Base-by-base conservation (phyloP, 2,888 invertebrate genomes). In the Spilosoma lubricipeda region DNA sequence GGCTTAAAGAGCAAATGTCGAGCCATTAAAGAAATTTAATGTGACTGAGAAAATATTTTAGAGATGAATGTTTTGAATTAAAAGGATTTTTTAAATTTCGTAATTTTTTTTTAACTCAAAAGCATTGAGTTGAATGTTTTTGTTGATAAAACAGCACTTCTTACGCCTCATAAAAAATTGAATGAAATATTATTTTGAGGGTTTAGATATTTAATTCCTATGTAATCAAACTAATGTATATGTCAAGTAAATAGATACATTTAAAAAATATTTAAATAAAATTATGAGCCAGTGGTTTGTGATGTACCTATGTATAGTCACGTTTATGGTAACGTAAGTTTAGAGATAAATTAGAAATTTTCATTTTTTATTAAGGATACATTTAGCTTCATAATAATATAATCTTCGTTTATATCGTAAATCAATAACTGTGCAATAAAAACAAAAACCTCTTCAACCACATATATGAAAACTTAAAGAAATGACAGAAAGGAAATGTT, bases 401-500 rank as follows among this genome's bases (percentile, higher is more conserved):
- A 11, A 23, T 56, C 52, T 81, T 78, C 73, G 72, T 77, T 74
- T 64, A 63, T 59, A 75, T 82, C 70, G 72, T 77, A 85, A n/a
- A 89, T 90, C 87, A 86, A 88, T 88, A 88, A 81, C 78, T 86
- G 73, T 76, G 80, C 82, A 84, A 81, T 82, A 84, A 87, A 86
- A 88, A 87, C 82, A 86, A 83, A 78, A 81, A 80, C 72, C 65
- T 59, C 70, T 73, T 33, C 63, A 27, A 67, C 30, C 63, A 73
- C 18, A 11, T 66, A 67, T 72, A 76, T 33, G 73, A 64, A 71
- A 74, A 70, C 56, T 72, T 42, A 8, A 56, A 69, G 68, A 73
- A 78, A 68, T 78, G 81, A 75, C 56, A 70, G 69, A 78, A 75
- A 67, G 52, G 72, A 80, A 81, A 76, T 69, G n/a, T 72, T 68